Evolutionary conservation across 1,140 invertebrate species (phyloP), one percentile per base, ranked within the genome.

Genomic region (Cotesia glomerata): DNA sequence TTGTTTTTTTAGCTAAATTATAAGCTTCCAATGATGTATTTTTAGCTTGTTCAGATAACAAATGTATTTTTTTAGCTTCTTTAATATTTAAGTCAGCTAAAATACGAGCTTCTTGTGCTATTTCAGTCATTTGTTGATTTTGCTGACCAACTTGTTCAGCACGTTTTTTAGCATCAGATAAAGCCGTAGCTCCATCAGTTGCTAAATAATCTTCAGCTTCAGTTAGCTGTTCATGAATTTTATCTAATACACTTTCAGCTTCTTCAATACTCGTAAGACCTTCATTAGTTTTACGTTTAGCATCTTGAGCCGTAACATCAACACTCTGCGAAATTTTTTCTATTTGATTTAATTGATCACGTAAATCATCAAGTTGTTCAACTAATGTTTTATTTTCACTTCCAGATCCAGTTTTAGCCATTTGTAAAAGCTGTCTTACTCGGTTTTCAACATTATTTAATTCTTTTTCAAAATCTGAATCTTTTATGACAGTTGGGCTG

Each of bases 101-200:
- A 11, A 90, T 83, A 18, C 96, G 89, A 3, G 97, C 95, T 82
- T 97, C 92, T 70, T 95, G 91, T 0, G 97, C 95, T 58, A 98
- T 95, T 13, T 92, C 89, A 0, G 96, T 96, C 94, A 98, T 98
- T 77, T 95, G 92, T 26, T 94, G 90, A 14, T 95, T 97, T 80
- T 97, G 95, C 75, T 96, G 93, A 5, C 96, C 97, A 83, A 96
- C 95, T 84, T 95, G 91, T 56, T 92, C 90, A 0, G 96, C 95
- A 52, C 95, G 91, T 76, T 94, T 91, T 80, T 91, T 90, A 0
- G 97, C 97, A 77, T 93, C 92, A 1, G 90, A 84, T 54, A 98
- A 84, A 0, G 95, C 95, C 26, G 89, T 89, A 18, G 89, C 88
- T 3, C 95, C 96, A 80, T 97, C 94, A 0, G 91, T 92, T 66